Evolutionary conservation across 2,888 invertebrate genomes (phyloP).

Genomic region (Leucophenga montana): DNA sequence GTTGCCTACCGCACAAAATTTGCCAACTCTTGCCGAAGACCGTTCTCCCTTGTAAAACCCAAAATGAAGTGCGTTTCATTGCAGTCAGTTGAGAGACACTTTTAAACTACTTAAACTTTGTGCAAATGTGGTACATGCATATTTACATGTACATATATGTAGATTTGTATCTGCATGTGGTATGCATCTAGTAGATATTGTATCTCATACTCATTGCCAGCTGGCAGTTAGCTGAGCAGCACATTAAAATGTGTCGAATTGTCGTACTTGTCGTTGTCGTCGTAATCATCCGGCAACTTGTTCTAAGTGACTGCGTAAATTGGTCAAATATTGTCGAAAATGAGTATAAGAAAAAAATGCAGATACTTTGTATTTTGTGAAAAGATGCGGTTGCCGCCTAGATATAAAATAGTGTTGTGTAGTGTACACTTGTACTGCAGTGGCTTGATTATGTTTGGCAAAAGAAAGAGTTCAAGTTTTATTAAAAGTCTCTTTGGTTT

Average conservation of each 20-base stretch:
- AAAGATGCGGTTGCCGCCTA: constrained; percentile 3
- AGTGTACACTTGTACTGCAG: neutral
- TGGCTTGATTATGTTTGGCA: neutral
- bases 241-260: neutral
- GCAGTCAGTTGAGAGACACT: constrained; percentile 49
- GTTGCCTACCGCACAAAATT: constrained; percentile 25
- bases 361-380: neutral
- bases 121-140: constrained; percentile 20
- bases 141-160: neutral
- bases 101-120: constrained; percentile 60
- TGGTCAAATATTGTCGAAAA: neutral
- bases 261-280: neutral
- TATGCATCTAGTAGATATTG: neutral
- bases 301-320: neutral
- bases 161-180: neutral
- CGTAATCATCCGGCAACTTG: too few species aligned
- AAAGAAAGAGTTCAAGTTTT: too few species aligned
- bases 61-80: neutral
- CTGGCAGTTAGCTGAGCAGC: neutral
- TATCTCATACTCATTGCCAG: too few species aligned
- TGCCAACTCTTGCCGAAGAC: constrained; percentile 15
- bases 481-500: too few species aligned
- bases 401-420: neutral
- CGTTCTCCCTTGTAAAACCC: neutral
- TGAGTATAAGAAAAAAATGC: too few species aligned